These are phyloP conservation scores for Athalia circularis DNA, from an alignment of 2,888 invertebrate genomes.

Conservation along the genomic window DNA sequence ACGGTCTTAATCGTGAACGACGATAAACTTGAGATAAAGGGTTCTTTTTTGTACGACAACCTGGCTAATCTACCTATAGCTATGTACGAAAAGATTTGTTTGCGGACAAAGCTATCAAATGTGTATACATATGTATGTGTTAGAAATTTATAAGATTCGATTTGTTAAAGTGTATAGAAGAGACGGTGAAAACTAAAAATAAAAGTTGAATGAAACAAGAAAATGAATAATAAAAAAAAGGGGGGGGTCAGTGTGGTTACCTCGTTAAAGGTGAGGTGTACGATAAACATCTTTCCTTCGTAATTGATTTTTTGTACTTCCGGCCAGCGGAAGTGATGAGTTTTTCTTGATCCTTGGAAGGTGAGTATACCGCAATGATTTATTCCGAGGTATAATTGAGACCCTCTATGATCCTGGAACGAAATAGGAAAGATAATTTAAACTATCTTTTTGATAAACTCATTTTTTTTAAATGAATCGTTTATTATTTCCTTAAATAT, in stretches of 20 bases:
- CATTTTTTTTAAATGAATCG: background rate
- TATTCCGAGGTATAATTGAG: constrained; percentile 94
- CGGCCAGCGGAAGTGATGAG: constrained; percentile 96
- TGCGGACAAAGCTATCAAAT: constrained; percentile 10
- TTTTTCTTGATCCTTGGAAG: constrained; percentile 94
- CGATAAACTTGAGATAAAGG: constrained; percentile 18
- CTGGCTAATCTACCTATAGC: background rate
- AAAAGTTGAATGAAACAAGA: background rate
- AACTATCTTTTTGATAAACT: background rate
- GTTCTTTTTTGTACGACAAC: too few species aligned
- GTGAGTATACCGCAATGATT: constrained; percentile 97
- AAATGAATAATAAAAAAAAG: background rate
- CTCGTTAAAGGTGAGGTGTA: constrained; percentile 94
- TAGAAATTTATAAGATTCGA: background rate
- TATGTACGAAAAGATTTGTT: constrained; percentile 22
- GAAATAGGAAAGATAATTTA: background rate
- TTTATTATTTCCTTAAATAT: too few species aligned
- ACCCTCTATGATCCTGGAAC: constrained; percentile 91
- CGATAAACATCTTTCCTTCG: constrained; percentile 98
- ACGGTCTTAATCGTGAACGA: background rate
- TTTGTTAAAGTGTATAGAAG: background rate
- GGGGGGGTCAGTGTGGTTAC: constrained; percentile 77
- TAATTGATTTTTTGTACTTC: constrained; percentile 98
- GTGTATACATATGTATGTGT: background rate
- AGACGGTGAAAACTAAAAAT: background rate